Evolutionary conservation across 2,797 vertebrate species (phyloP), one percentile per base, ranked within the genome.

Genomic region (Sebastiscus tertius): DNA sequence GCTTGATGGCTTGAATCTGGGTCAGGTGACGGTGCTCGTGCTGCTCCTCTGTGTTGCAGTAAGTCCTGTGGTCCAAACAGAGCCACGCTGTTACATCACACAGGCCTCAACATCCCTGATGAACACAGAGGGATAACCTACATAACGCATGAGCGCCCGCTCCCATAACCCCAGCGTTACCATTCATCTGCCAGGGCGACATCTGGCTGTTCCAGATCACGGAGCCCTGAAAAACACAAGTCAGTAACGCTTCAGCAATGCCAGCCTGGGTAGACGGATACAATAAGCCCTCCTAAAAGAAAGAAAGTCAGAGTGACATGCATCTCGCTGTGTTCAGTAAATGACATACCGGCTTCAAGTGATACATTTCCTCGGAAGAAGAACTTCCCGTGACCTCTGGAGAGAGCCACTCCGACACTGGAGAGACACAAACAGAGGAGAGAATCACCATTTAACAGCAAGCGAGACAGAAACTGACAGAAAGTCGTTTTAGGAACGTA

Each of bases 101-200:
- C 69, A 78, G 81, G 75, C 86, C 73, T 62, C 82, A 29, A 64
- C 75, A 75, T 79, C 86, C 85, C 77, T 2, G 58, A 64, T 69
- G 77, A 90, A 84, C 83, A 83, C 76, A 81, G 82, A 83, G 77
- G 68, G 73, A 66, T 93, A 94, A 91, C 93, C 93, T 91, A 94
- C 68, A 94, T 93, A 92, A 92, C 29, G 92, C 94, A 89, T 92
- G 91, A 90, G 63, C 72, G 83, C 85, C 88, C 89, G 68, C 90
- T 88, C 63, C 81, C 78, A 87, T 60, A 92, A 91, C 87, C 91
- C 91, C 72, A 82, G 90, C 36, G 90, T 97, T 96, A 99, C 98
- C 98, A 99, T 97, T 99, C 98, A 10, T 99, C 97, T 95, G 98
- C 98, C 95, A 99, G 94, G 86, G 98, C 97, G 79, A 99, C 98